phyloP scores from a whole-genome alignment of 2,113 vertebrate species.

The Grammomys surdaster region DNA sequence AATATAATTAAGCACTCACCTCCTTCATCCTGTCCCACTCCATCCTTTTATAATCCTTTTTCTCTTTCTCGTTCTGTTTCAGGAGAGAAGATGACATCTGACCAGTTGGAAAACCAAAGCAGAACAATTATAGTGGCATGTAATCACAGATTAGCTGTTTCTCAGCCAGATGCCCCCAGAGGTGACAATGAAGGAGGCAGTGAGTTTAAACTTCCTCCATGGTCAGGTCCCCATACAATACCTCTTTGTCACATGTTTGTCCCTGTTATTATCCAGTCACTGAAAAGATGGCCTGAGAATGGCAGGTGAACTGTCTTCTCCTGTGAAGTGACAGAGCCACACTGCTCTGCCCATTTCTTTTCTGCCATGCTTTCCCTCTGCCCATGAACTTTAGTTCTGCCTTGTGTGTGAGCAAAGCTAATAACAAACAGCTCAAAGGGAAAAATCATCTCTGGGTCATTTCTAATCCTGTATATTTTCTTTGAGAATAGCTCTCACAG shows the following conservation, averaged over 20 bases:
- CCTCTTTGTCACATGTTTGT: background rate
- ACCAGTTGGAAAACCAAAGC: conserved; percentile 43
- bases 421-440: background rate
- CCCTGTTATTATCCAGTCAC: background rate
- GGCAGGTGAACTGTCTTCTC: background rate
- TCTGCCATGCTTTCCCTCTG: background rate
- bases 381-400: background rate
- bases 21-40: background rate
- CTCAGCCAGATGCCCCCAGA: background rate
- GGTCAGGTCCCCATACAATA: accelerated
- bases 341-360: background rate
- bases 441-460: background rate
- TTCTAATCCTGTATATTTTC: background rate
- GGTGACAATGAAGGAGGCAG: background rate
- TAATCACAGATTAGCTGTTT: background rate
- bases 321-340: background rate
- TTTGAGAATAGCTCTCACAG: background rate
- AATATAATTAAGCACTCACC: conserved; percentile 32
- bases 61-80: conserved; percentile 1
- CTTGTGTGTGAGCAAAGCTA: background rate
- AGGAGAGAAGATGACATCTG: background rate
- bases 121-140: conserved; percentile 22
- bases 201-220: background rate
- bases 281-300: background rate
- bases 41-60: background rate